Base-by-base conservation (phyloP, 2,888 invertebrate species). In the Caenorhabditis afra region DNA sequence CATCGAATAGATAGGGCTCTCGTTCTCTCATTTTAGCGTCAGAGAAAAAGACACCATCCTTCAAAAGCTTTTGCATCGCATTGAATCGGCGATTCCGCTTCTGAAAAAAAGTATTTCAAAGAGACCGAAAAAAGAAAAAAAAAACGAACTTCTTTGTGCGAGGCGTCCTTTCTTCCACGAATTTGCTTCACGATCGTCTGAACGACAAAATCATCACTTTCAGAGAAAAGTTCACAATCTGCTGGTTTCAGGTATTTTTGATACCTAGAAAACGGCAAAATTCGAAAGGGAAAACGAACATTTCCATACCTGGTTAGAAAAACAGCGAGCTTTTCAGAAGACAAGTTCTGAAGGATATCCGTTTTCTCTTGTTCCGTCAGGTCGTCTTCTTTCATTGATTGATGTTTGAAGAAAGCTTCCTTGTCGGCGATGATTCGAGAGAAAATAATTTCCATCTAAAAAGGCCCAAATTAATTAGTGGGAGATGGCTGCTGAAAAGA, bases 21-120 rank as follows among this genome's bases (percentile, higher is more conserved):
- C 97, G 92, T 84, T 93, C 94, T 93, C 95, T 95, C 97, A 97
- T 97, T 92, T 95, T 95, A 77, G 93, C 93, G 90, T 97, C 96
- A 90, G 94, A 94, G 89, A 97, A 97, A 91, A 96, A 97, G 1
- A 64, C 71, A 8, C 87, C 87, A 18, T 85, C 81, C 45, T 81
- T 73, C 47, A 83, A 61, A 37, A 88, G 79, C 22, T 67, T 58
- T 44, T 81, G 75, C 81, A 88, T 75, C n/a, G 81, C 85, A n/a
- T 68, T 59, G 58, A 71, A 88, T n/a, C 88, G 81, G 7, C 81
- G 73, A 65, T 88, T 88, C 35, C 81, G 65, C 14, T 67, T 73
- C 81, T 83, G 53, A 16, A 76, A 58, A 16, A 3, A 29, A 22
- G 20, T 62, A 3, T 29, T 22, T 35, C n/a, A n/a, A 22, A 39